Base-by-base conservation (phyloP, 2,888 invertebrate species). In the Leistus spinibarbis region DNA sequence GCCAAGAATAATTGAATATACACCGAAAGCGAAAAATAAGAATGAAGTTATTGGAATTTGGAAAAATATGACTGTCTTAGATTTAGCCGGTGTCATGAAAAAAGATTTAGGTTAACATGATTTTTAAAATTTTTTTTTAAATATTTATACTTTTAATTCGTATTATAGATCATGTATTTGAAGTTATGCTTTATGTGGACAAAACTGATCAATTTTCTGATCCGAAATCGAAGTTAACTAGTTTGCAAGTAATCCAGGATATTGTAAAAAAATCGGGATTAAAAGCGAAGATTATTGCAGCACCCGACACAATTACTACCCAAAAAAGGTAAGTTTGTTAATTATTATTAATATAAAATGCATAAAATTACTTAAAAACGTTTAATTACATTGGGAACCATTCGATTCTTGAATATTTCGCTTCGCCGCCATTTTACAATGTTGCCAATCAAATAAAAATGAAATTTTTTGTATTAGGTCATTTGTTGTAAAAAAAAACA, bases 1-100 rank as follows among this genome's bases (percentile, higher is more conserved):
- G 9, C 82, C 83, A 10, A 86, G 86, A 81, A 86, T 90, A 10
- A 89, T 91, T 76, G 88, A 90, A 83, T 92, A 90, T 82, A 84
- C 89, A 9, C 89, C 89, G 1, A 91, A 91, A 84, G 83, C 87
- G 4, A 85, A 85, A 56, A 80, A 84, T 0, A 88, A 88, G 81
- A 78, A 81, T 1, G 83, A 84, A 77, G 86, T 91, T 0, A 86
- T 94, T 0, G 90, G 91, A 65, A 88, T 96, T 77, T 95, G 95
- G 95, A 86, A 89, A 63, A 90, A 93, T 81, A 96, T 97, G 90
- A 95, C 94, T 0, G 91, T 96, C 0, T 82, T 84, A 23, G 92
- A 97, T 80, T 83, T 97, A 72, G 93, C 95, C 0, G 82, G 87
- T 65, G 88, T 90, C 0, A 81, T 94, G 27, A 85, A 88, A 2